Percentiles rank a stretch among this genome's conserved stretches.
phyloP scores from a whole-genome alignment of 2,113 vertebrate genomes.

The Cnemophilus loriae region DNA sequence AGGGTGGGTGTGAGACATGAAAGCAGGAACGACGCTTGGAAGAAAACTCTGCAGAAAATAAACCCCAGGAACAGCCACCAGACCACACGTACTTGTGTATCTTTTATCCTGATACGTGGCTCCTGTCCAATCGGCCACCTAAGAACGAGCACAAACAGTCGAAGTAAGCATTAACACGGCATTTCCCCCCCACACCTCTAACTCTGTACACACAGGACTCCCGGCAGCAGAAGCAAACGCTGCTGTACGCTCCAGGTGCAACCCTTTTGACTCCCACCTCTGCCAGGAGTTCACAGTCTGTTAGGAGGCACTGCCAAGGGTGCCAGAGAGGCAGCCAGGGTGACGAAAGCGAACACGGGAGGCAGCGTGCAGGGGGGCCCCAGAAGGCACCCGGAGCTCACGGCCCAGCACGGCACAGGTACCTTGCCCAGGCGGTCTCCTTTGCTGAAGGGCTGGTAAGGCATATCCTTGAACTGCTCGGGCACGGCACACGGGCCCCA shows the following conservation, averaged over 20 bases:
- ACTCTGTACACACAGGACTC: fast-evolving
- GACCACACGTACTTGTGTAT: constrained; percentile 88
- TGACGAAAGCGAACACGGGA: fast-evolving
- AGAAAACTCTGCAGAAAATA: neutral
- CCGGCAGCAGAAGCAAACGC: neutral
- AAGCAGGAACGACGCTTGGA: neutral
- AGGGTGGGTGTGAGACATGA: neutral
- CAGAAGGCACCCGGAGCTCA: fast-evolving
- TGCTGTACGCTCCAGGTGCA: fast-evolving
- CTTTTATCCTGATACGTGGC: constrained; percentile 98
- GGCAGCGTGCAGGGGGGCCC: neutral
- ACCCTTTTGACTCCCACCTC: neutral
- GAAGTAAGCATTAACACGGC: neutral
- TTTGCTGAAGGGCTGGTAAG: constrained; percentile 98
- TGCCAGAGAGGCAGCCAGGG: fast-evolving
- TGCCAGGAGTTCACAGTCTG: fast-evolving
- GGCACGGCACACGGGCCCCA: constrained; percentile 98
- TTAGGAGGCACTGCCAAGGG: fast-evolving
- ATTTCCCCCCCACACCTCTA: too few species aligned
- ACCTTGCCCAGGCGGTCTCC: constrained; percentile 97
- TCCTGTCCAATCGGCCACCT: constrained; percentile 99
- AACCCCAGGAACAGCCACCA: neutral
- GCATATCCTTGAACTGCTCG: constrained; percentile 97
- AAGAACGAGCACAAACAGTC: neutral
- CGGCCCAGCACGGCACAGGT: neutral